phyloP scores from a whole-genome alignment of 2,113 vertebrate species.

The Budorcas taxicolor region DNA sequence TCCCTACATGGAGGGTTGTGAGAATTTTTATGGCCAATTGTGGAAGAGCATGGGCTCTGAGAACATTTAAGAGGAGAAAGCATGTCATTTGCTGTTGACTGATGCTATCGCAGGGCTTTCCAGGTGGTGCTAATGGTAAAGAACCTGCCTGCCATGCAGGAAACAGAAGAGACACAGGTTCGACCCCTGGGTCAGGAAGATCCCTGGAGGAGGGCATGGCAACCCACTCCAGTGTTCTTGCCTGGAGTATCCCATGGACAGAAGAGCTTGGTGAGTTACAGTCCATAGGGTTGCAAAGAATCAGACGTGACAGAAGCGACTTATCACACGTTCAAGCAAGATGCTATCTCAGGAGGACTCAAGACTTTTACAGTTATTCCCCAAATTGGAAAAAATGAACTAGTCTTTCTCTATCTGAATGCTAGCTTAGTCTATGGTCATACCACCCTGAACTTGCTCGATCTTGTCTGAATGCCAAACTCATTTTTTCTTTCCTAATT shows the following conservation, averaged over 20 bases:
- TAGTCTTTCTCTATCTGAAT: neutral
- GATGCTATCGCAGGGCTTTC: neutral
- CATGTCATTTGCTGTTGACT: neutral
- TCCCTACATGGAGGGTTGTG: neutral
- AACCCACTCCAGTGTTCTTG: neutral
- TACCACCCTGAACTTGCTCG: neutral
- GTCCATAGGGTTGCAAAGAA: neutral
- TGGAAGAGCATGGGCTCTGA: neutral
- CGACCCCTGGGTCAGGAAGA: neutral
- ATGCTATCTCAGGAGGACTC: neutral
- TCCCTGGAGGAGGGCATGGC: neutral
- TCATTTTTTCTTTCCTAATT: neutral
- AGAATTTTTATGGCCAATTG: neutral
- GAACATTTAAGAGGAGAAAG: neutral
- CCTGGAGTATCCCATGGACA: neutral
- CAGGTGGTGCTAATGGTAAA: neutral
- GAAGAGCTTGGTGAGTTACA: neutral
- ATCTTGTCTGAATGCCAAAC: neutral
- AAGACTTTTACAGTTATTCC: neutral
- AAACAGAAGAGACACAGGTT: neutral
- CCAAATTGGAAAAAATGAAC: neutral
- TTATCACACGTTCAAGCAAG: neutral
- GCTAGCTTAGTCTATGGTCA: neutral
- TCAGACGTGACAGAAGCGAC: neutral
- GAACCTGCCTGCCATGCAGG: neutral